Evolutionary conservation across 2,797 vertebrate genomes (phyloP).

Genomic region (Sebastes hubbsi): DNA sequence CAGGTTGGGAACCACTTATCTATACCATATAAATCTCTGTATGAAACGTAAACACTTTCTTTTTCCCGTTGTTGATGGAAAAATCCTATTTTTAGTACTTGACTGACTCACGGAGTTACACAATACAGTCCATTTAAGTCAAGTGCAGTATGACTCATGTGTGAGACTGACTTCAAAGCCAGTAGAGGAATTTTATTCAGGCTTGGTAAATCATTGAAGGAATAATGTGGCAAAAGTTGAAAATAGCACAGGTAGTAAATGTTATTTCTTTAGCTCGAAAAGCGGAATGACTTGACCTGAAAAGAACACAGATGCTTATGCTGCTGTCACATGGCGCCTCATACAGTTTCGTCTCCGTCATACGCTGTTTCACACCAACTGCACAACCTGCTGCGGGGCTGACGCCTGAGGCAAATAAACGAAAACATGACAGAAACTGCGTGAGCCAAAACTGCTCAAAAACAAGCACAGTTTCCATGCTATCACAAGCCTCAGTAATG

Average conservation of each 20-base stretch:
- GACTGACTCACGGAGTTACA: not conserved
- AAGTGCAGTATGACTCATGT: not conserved
- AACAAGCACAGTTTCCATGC: slow-evolving; percentile 41
- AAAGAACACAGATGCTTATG: not conserved
- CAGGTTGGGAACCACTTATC: no score
- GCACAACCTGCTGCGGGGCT: slow-evolving; percentile 39
- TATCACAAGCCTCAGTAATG: slow-evolving; percentile 2
- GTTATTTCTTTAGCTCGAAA: not conserved
- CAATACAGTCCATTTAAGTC: not conserved
- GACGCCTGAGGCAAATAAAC: slow-evolving; percentile 59
- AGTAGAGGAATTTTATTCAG: not conserved
- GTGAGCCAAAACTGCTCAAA: slow-evolving; percentile 55
- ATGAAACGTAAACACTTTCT: not conserved
- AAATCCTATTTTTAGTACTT: not conserved
- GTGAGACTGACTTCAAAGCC: not conserved
- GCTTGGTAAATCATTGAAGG: not conserved
- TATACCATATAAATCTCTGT: not conserved
- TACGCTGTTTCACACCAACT: slow-evolving; percentile 42
- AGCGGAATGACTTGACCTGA: not conserved
- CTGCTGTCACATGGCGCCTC: not conserved
- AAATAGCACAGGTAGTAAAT: not conserved
- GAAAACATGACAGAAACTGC: slow-evolving; percentile 64
- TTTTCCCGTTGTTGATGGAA: not conserved
- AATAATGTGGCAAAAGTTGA: not conserved
- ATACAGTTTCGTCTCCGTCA: slow-evolving; percentile 17